Base-by-base conservation (phyloP, 2,888 invertebrate genomes). In the Plebejus anna region DNA sequence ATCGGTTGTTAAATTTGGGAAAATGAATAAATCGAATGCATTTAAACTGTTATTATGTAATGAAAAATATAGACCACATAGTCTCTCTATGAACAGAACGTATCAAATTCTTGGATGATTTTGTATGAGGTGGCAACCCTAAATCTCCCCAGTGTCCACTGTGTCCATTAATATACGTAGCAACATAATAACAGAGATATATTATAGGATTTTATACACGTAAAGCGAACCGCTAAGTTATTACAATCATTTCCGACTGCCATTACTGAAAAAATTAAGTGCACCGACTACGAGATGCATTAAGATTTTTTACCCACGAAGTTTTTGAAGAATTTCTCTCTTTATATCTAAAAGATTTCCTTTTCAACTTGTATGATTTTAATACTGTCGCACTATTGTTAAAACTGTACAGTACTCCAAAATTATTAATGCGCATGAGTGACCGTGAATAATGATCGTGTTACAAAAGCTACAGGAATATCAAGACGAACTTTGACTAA, bases 151-250 rank as follows among this genome's bases (percentile, higher is more conserved):
- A 4, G 42, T 72, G 72, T 72, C 72, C 72, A 72, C 42, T 38
- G 71, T 42, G 22, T 42, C 71, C 42, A 72, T 72, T 72, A 72
- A 51, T 72, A 72, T 3, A 72, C 72, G 72, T 47, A 72, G 72
- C 66, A 11, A 66, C 66, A 72, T 72, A 72, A 72, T 72, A 72
- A 72, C 72, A 47, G 22, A 72, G 72, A 72, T 72, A 72, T 72
- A 47, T 72, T 72, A 72, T 47, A 72, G 72, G 42, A 72, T 72
- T 72, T 72, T 47, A 66, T 72, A 47, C 28, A 51, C 32, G 47
- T 72, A 72, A 47, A 72, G 72, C 47, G 72, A 72, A 72, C 72
- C 22, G 72, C 47, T 72, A 72, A 72, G 42, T 72, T 72, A 72
- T 72, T 72, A 42, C 28, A 47, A 72, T 42, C 72, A 72, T 72